Percentiles rank a stretch among this genome's conserved stretches.
Evolutionary conservation across 2,797 vertebrate species (phyloP).

Genomic region (Erethizon dorsatum): DNA sequence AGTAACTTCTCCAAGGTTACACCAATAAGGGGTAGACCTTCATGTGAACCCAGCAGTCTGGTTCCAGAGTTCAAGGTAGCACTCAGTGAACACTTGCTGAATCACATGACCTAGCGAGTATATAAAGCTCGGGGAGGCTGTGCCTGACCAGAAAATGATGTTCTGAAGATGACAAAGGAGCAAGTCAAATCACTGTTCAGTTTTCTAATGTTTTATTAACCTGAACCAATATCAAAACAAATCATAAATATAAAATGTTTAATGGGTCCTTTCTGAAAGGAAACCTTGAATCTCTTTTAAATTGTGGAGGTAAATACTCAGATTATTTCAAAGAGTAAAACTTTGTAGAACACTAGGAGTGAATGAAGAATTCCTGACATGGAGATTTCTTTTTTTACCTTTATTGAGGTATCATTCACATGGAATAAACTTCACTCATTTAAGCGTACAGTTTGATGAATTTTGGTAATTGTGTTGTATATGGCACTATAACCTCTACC

Average conservation of each 20-base stretch:
- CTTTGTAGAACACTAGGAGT: slow-evolving; percentile 16
- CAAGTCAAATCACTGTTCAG: slow-evolving; percentile 22
- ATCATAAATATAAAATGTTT: slow-evolving; percentile 38
- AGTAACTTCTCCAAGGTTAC: not conserved
- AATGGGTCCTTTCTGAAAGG: slow-evolving; percentile 44
- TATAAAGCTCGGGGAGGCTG: not conserved
- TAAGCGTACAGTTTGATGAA: not conserved
- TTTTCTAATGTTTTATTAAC: slow-evolving; percentile 42
- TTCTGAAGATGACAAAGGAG: slow-evolving; percentile 9
- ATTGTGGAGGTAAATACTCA: slow-evolving; percentile 30
- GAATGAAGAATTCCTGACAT: slow-evolving; percentile 35
- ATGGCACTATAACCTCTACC: not conserved
- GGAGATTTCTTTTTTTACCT: not conserved
- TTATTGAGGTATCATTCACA: slow-evolving; percentile 21
- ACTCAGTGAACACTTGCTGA: not conserved
- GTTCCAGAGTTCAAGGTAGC: not conserved
- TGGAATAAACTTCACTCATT: slow-evolving; percentile 19
- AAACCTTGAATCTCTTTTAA: slow-evolving; percentile 56
- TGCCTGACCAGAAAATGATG: not conserved
- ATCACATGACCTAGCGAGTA: not conserved
- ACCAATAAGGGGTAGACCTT: not conserved
- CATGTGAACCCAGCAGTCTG: not conserved
- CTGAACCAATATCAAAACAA: slow-evolving; percentile 50
- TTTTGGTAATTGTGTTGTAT: not conserved
- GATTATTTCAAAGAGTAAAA: slow-evolving; percentile 62